These are phyloP conservation scores for Catharus minimus DNA, from an alignment of 2,113 vertebrate species.

Conservation along the genomic window DNA sequence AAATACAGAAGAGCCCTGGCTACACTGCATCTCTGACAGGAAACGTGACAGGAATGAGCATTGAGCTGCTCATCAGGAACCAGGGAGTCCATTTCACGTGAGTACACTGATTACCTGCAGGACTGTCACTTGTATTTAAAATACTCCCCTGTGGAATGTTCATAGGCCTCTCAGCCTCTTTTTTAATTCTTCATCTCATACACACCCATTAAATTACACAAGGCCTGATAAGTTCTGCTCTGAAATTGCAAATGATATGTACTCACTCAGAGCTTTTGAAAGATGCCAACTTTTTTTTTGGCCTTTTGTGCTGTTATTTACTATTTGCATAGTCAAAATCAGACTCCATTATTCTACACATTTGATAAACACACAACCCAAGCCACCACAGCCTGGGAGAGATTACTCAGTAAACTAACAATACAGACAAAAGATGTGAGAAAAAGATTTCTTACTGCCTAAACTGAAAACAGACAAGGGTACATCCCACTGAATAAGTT, in stretches of 20 bases:
- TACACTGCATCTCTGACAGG: neutral
- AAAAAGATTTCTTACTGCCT: neutral
- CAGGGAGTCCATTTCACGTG: neutral
- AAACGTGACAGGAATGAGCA: neutral
- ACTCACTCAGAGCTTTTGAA: neutral
- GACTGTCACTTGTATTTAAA: neutral
- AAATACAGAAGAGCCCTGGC: neutral
- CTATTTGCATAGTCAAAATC: constrained; percentile 25
- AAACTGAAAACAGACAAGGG: neutral
- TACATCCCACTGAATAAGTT: neutral
- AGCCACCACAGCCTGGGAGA: neutral
- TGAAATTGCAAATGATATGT: constrained; percentile 24
- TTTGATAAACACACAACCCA: constrained; percentile 18
- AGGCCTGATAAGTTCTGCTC: neutral
- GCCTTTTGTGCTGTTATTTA: constrained; percentile 23
- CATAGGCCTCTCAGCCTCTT: neutral
- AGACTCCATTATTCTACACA: neutral
- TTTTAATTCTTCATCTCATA: neutral
- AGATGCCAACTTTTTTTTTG: neutral
- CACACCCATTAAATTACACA: constrained; percentile 33
- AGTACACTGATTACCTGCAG: neutral
- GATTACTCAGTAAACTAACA: neutral
- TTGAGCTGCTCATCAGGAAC: neutral
- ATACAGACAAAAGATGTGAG: constrained; percentile 7
- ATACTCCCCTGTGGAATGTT: neutral